A percentile compares a stretch with the other conserved stretches of the same genome.
Evolutionary conservation across 92 coral and sea anemone species (phyloP).

Genomic region (Porites rus): DNA sequence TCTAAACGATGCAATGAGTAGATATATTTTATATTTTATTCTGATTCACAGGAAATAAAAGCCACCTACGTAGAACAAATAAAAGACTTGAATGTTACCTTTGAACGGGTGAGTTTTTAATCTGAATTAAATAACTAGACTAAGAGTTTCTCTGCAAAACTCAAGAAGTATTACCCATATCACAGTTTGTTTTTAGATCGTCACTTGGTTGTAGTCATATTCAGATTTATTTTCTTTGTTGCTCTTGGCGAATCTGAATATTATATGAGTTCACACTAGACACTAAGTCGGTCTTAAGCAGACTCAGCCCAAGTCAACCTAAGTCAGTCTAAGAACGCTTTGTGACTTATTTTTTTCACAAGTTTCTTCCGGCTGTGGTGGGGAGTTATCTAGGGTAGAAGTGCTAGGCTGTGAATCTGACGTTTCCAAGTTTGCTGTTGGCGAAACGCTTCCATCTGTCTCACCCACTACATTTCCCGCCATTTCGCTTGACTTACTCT

Average conservation of each 20-base stretch:
- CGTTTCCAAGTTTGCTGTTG: not conserved
- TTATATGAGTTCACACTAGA: constrained; percentile 7
- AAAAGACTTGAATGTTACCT: constrained; percentile 77
- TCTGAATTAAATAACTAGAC: not conserved
- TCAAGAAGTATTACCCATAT: too few species aligned
- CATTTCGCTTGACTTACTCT: too few species aligned
- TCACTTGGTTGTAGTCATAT: too few species aligned
- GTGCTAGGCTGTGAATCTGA: not conserved
- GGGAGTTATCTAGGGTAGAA: too few species aligned
- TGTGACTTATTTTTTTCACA: not conserved
- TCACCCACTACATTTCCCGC: too few species aligned
- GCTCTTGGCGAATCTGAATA: not conserved
- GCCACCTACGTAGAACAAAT: constrained; percentile 87
- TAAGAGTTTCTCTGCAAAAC: too few species aligned
- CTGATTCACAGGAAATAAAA: constrained; percentile 82
- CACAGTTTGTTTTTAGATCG: too few species aligned
- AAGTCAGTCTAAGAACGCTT: constrained; percentile 13
- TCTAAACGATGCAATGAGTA: too few species aligned
- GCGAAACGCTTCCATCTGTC: too few species aligned
- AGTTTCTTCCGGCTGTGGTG: too few species aligned
- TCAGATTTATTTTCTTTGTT: too few species aligned
- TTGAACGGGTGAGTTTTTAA: constrained; percentile 70
- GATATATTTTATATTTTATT: not conserved
- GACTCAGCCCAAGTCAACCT: not conserved
- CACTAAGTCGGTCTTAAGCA: not conserved